A percentile compares a stretch with the other conserved stretches of the same genome.
Conservation (phyloP, 2,888 invertebrate genomes). For the Liopterus haemorrhoidalis region DNA sequence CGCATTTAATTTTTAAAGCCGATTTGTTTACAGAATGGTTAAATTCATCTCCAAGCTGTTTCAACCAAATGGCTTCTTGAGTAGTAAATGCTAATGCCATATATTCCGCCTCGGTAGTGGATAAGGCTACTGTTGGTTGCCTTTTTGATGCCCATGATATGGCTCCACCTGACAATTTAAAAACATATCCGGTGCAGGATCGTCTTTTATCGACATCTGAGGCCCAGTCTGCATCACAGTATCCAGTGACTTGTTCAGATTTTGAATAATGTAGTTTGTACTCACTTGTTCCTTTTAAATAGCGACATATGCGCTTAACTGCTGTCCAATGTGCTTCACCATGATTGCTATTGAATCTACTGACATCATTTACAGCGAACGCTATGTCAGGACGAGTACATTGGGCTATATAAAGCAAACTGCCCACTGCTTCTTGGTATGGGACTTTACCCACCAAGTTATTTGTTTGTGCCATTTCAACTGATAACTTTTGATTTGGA, state of each 20-base stretch:
- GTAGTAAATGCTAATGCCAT: conserved; percentile 31
- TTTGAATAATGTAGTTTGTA: conserved; percentile 10
- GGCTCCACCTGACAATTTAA: background rate
- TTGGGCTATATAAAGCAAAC: conserved; percentile 5
- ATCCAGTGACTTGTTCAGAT: conserved; percentile 7
- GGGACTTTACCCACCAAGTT: conserved; percentile 2
- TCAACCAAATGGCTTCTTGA: conserved; percentile 32
- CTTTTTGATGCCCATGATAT: conserved; percentile 8
- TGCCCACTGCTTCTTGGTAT: conserved; percentile 10
- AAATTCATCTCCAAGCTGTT: conserved; percentile 16
- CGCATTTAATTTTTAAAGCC: conserved; percentile 17
- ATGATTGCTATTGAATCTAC: too few species aligned
- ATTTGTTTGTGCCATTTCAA: background rate
- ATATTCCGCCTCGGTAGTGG: conserved; percentile 35
- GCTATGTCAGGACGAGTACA: conserved; percentile 7
- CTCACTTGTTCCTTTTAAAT: conserved; percentile 10
- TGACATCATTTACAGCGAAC: too few species aligned
- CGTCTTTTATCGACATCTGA: conserved; percentile 8
- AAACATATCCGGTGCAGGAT: conserved; percentile 11
- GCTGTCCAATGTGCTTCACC: too few species aligned
- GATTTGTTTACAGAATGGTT: background rate
- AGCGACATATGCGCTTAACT: too few species aligned
- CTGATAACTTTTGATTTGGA: conserved; percentile 7
- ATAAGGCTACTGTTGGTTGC: conserved; percentile 13
- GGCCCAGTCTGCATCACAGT: conserved; percentile 15